These are phyloP conservation scores for Epistrophella euchroma DNA, from an alignment of 2,888 invertebrate species.

Conservation along the genomic window DNA sequence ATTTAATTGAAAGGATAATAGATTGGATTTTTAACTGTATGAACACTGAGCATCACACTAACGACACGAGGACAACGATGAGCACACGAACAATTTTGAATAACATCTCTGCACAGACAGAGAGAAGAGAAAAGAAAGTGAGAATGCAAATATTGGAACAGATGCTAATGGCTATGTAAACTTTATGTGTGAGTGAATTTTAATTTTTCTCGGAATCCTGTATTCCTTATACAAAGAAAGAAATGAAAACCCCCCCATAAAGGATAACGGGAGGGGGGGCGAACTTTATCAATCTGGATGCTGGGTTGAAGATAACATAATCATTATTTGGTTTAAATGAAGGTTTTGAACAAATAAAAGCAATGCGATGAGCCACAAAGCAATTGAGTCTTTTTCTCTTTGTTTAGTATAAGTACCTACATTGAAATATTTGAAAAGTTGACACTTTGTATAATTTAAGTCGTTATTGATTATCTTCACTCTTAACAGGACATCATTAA, in stretches of 20 bases:
- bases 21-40: conserved; percentile 38
- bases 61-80: not conserved
- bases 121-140: not conserved
- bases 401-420: not conserved
- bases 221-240: not conserved
- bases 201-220: conserved; percentile 22
- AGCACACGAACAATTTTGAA: conserved; percentile 6
- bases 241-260: not conserved
- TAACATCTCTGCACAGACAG: not conserved
- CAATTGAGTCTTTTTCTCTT: conserved; percentile 1
- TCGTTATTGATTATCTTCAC: not conserved
- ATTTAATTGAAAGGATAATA: conserved; percentile 55
- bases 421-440: not conserved
- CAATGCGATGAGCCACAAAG: not conserved
- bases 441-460: not conserved
- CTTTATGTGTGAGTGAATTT: conserved; percentile 49
- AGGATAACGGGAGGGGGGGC: not conserved
- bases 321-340: not conserved
- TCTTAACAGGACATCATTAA: not conserved
- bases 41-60: not conserved
- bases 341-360: not conserved
- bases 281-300: not conserved
- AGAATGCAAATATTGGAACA: conserved; percentile 55
- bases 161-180: conserved; percentile 44
- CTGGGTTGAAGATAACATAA: not conserved